Conservation (phyloP, 92 coral and sea anemone genomes). For the Nematostella vectensis region DNA sequence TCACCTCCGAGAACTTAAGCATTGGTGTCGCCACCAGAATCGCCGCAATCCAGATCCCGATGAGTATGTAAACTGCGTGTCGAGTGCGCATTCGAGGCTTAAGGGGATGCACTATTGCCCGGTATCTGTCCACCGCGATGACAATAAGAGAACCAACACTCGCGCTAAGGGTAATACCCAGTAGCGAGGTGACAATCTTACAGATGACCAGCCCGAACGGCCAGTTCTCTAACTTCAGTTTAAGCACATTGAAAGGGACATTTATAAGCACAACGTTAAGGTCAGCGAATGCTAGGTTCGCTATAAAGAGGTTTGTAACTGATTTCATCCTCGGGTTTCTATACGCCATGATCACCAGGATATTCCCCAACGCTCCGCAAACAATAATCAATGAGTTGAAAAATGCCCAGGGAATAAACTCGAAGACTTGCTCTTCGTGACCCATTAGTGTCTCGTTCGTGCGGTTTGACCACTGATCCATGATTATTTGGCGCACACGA, state of each 20-base stretch:
- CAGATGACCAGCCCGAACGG: constrained; percentile 70
- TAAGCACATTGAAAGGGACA: constrained; percentile 49
- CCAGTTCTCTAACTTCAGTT: constrained; percentile 34
- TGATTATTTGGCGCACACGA: too few relatives aligned
- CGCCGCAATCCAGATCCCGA: constrained; percentile 61
- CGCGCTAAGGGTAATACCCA: constrained; percentile 53
- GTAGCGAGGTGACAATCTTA: constrained; percentile 44
- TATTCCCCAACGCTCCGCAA: constrained; percentile 60
- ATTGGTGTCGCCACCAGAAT: constrained; percentile 45
- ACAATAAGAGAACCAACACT: constrained; percentile 74
- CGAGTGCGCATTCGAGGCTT: constrained; percentile 62
- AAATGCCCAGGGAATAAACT: constrained; percentile 29
- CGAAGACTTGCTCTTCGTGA: background rate
- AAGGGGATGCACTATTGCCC: constrained; percentile 79
- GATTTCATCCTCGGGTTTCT: constrained; percentile 78
- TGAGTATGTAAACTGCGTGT: constrained; percentile 59
- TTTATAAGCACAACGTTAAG: constrained; percentile 61
- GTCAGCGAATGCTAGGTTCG: constrained; percentile 80
- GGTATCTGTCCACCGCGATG: constrained; percentile 70
- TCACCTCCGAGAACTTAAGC: constrained; percentile 29
- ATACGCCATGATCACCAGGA: constrained; percentile 65
- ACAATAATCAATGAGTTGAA: constrained; percentile 37
- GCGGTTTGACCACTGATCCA: background rate
- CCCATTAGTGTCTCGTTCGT: background rate
- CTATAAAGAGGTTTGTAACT: constrained; percentile 76